These are phyloP conservation scores for Drosophila nikananu DNA, from an alignment of 1,140 invertebrate genomes.

Conservation along the genomic window DNA sequence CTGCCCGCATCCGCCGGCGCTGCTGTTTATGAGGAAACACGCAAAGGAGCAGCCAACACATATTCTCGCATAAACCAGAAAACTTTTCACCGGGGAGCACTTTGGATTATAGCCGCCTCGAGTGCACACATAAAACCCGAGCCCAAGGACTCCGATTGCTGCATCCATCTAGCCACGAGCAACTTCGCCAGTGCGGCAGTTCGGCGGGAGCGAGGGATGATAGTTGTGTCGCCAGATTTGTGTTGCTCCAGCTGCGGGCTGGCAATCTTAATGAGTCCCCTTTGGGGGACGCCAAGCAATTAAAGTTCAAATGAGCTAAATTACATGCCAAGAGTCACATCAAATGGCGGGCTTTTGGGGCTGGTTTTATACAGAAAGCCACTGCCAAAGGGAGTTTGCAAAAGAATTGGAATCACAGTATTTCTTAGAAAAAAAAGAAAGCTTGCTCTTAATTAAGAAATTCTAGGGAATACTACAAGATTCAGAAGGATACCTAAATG, in stretches of 20 bases:
- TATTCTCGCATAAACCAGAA: slow-evolving; percentile 56
- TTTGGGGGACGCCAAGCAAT: slow-evolving; percentile 54
- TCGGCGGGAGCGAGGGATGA: slow-evolving; percentile 4
- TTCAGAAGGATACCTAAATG: neutral
- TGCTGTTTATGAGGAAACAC: slow-evolving; percentile 36
- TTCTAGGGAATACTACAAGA: neutral
- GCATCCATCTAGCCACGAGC: slow-evolving; percentile 40
- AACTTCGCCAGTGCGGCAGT: slow-evolving; percentile 12
- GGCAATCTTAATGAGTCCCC: slow-evolving; percentile 53
- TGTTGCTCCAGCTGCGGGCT: slow-evolving; percentile 47
- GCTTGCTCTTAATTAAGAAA: neutral
- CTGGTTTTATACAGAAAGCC: slow-evolving; percentile 13
- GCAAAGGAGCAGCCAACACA: slow-evolving; percentile 40
- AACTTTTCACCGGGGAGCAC: slow-evolving; percentile 77
- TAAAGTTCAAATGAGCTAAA: slow-evolving; percentile 57
- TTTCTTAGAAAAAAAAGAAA: neutral
- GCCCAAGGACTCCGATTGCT: slow-evolving; percentile 52
- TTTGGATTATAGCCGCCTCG: slow-evolving; percentile 76
- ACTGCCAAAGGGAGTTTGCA: neutral
- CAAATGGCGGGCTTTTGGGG: slow-evolving; percentile 30
- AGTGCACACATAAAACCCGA: slow-evolving; percentile 76
- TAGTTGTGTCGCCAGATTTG: slow-evolving; percentile 53
- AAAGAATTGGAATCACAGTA: neutral
- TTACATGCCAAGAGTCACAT: slow-evolving; percentile 41
- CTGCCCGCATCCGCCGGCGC: slow-evolving; percentile 32